phyloP scores from a whole-genome alignment of 2,888 invertebrate species.

The Microctonus aethiopoides region DNA sequence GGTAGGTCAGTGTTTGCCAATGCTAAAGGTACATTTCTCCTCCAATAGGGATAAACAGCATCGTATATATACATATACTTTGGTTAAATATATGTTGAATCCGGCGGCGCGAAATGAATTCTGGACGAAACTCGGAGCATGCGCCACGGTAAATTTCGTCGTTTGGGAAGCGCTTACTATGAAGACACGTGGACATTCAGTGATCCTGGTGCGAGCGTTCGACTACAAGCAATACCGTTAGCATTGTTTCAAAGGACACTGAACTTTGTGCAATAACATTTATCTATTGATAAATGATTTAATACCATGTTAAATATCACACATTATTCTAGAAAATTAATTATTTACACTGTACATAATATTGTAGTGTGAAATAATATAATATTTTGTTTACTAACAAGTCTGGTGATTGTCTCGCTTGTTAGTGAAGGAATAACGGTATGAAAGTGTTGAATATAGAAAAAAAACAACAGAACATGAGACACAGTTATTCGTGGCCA shows the following conservation, averaged over 20 bases:
- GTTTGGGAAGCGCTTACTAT: neutral
- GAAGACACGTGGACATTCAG: slow-evolving; percentile 58
- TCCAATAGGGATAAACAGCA: neutral
- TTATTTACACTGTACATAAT: neutral
- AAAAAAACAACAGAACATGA: slow-evolving; percentile 46
- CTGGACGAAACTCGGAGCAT: slow-evolving; percentile 49
- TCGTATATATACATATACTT: neutral
- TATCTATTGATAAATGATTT: neutral
- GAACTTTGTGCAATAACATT: neutral
- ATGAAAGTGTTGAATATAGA: slow-evolving; percentile 46
- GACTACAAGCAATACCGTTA: neutral
- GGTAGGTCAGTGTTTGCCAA: slow-evolving; percentile 37
- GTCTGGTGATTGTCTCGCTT: neutral
- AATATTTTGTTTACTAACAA: neutral
- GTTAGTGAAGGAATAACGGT: slow-evolving; percentile 10
- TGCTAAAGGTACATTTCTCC: neutral
- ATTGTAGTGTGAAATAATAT: neutral
- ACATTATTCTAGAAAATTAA: neutral
- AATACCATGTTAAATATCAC: neutral
- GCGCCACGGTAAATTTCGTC: slow-evolving; percentile 45
- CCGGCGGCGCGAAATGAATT: slow-evolving; percentile 10
- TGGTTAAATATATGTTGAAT: neutral
- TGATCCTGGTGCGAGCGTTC: slow-evolving; percentile 51
- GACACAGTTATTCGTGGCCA: slow-evolving; percentile 59
- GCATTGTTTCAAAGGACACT: neutral